Evolutionary conservation across 2,113 vertebrate species (phyloP).

Genomic region (Arenaria interpres): DNA sequence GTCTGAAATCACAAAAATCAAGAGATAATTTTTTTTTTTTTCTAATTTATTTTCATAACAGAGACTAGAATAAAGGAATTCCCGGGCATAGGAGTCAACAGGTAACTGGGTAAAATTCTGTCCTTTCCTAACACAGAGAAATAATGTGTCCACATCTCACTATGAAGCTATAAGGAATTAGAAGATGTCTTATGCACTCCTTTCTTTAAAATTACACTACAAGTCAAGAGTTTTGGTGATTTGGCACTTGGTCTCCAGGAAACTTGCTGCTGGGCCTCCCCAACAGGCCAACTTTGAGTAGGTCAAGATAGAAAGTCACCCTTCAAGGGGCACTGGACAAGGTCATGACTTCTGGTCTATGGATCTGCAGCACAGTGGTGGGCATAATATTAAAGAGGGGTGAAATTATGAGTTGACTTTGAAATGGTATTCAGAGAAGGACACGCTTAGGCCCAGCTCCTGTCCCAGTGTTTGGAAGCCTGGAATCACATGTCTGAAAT

Average conservation of each 20-base stretch:
- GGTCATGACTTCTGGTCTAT: background rate
- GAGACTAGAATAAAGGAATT: background rate
- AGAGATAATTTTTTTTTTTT: background rate
- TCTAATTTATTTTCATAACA: background rate
- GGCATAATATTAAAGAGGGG: background rate
- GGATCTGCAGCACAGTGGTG: background rate
- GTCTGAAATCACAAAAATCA: background rate
- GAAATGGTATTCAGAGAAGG: background rate
- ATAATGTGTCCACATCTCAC: background rate
- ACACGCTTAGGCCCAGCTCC: background rate
- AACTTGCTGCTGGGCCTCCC: background rate
- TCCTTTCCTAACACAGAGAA: background rate
- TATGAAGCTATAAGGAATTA: background rate
- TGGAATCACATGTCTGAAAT: background rate
- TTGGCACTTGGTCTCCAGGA: background rate
- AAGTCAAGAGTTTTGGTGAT: background rate
- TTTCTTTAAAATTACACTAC: background rate
- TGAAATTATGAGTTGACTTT: background rate
- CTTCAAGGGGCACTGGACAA: background rate
- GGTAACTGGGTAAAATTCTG: background rate
- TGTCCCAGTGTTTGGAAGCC: background rate
- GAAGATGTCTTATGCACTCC: background rate
- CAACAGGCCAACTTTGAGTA: background rate
- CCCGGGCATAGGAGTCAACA: background rate
- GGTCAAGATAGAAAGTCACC: background rate